Percentiles rank a stretch among this genome's conserved stretches.
phyloP scores from a whole-genome alignment of 2,113 vertebrate genomes.

The Chionomys nivalis region DNA sequence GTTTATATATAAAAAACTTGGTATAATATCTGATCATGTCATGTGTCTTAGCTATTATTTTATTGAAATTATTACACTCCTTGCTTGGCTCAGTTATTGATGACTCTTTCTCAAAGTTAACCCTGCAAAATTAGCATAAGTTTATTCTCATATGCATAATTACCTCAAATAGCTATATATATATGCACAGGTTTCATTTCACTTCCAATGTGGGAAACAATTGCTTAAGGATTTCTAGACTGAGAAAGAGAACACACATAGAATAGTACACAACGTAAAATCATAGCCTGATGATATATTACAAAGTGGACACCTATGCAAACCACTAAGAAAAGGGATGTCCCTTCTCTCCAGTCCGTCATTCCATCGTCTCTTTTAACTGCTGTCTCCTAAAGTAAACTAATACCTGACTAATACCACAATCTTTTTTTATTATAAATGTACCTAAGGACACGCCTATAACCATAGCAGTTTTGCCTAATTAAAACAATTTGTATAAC shows the following conservation, averaged over 20 bases:
- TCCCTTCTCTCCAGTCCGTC: background rate
- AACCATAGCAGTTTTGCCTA: background rate
- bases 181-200: constrained; percentile 7
- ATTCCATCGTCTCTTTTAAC: background rate
- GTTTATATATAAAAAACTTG: background rate
- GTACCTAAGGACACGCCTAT: background rate
- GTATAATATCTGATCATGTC: background rate
- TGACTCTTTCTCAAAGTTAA: background rate
- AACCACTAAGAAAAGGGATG: background rate
- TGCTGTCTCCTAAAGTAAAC: background rate
- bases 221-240: background rate
- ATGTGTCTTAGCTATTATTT: background rate
- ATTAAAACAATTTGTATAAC: background rate
- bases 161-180: background rate
- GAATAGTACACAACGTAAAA: background rate
- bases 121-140: background rate
- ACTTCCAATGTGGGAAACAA: background rate
- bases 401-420: background rate
- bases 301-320: background rate
- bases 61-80: background rate
- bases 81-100: constrained; percentile 5
- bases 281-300: background rate
- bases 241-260: background rate
- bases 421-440: background rate
- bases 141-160: background rate